Evolutionary conservation across 2,888 invertebrate genomes (phyloP), one percentile per base, ranked within the genome.

Genomic region (Ceramica pisi): DNA sequence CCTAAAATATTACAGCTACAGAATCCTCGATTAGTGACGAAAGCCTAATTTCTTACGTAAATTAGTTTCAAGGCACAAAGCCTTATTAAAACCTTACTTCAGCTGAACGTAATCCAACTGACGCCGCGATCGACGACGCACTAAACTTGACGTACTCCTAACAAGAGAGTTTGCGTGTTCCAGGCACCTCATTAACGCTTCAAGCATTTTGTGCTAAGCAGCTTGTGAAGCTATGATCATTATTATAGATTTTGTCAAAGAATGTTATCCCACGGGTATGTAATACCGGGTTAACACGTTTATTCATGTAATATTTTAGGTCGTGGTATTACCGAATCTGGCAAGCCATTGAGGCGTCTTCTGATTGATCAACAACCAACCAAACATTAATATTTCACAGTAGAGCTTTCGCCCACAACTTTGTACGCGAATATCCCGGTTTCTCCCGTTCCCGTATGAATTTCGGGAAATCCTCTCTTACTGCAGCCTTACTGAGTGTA

Each of bases 111-210:
- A 60, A 41, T 48, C 10, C 16, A 56, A 77, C n/a, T 60, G 57
- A 72, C 31, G 51, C 51, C 19, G 23, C 21, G 19, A 41, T 64
- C 16, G 19, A 41, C 8, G 9, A 9, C 56, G 31, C 21, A 57
- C 31, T 51, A 23, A 57, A 59, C 48, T 71, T 55, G 31, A 62
- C 48, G 23, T 63, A n/a, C 35, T 26, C 7, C 26, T 78, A 46
- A 60, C 55, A 61, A 38, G 56, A 60, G n/a, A 68, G 46, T 9
- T 67, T n/a, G 35, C 35, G 35, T 72, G 44, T 56, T 51, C 31
- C 19, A 70, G 71, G 21, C 51, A 73, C 48, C 31, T 73, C 46
- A 66, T 75, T 72, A 74, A 55, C 14, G 50, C 41, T 48, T 44
- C 57, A 23, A n/a, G n/a, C 3, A 71, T 56, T 26, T 55, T 44